Evolutionary conservation across 2,888 invertebrate genomes (phyloP).

Genomic region (Zootermopsis nevadensis): DNA sequence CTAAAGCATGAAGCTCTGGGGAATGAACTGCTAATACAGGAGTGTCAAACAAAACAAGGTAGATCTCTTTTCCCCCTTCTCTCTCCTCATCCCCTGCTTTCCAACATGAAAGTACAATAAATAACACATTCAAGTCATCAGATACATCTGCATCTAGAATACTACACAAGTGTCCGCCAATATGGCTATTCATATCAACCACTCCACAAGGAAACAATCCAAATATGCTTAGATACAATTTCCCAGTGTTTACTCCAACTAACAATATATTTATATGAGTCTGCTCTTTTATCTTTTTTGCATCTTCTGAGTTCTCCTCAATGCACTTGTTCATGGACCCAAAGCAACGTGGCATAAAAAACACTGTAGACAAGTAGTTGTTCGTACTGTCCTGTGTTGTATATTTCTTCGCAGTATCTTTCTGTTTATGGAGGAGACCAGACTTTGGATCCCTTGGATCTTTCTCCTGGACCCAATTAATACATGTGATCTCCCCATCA

Average conservation of each 20-base stretch:
- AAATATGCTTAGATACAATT: conserved; percentile 80
- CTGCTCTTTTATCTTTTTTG: conserved; percentile 72
- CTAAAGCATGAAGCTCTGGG: conserved; percentile 77
- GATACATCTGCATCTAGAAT: conserved; percentile 76
- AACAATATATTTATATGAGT: conserved; percentile 79
- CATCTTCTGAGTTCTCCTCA: conserved; percentile 61
- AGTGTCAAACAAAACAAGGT: conserved; percentile 47
- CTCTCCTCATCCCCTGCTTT: conserved; percentile 35
- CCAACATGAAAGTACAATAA: conserved; percentile 64
- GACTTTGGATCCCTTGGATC: conserved; percentile 54
- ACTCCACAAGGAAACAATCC: conserved; percentile 86
- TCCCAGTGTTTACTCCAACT: conserved; percentile 80
- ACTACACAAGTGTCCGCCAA: conserved; percentile 61
- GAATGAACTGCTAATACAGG: conserved; percentile 60
- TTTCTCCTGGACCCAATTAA: conserved; percentile 77
- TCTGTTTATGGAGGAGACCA: conserved; percentile 29
- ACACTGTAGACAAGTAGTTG: conserved; percentile 68
- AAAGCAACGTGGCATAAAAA: conserved; percentile 63
- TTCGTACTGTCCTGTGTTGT: conserved; percentile 65
- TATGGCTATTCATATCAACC: conserved; percentile 66
- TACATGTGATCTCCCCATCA: conserved; percentile 74
- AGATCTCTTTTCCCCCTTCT: conserved; percentile 23
- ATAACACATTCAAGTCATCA: conserved; percentile 77
- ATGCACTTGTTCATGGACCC: conserved; percentile 58
- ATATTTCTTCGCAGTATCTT: conserved; percentile 38